Evolutionary conservation across 2,888 invertebrate genomes (phyloP).

Genomic region (Meloe dianella): DNA sequence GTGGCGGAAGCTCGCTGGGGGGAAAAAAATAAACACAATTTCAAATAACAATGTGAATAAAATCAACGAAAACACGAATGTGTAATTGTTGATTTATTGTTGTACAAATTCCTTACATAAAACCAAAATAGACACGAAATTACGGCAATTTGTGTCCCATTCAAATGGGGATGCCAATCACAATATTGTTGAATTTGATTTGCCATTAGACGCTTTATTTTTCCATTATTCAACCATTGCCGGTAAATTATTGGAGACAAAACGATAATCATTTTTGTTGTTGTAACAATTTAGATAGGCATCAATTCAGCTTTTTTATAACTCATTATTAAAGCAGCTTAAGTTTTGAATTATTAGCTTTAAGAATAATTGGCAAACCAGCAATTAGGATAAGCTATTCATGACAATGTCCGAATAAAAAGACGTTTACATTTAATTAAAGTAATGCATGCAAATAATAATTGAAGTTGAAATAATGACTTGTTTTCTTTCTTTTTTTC

Average conservation of each 20-base stretch:
- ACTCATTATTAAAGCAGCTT: too few relatives aligned
- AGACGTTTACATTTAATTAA: not conserved
- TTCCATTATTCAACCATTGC: too few relatives aligned
- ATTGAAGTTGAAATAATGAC: not conserved
- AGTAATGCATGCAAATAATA: conserved; percentile 4
- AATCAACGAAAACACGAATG: not conserved
- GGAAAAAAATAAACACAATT: not conserved
- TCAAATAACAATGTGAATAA: not conserved
- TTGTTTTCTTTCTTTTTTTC: too few relatives aligned
- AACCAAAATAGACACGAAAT: not conserved
- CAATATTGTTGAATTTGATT: conserved; percentile 4
- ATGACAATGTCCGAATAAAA: not conserved
- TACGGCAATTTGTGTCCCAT: not conserved
- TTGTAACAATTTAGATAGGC: too few relatives aligned
- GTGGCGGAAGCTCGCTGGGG: not conserved
- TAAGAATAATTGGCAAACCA: not conserved
- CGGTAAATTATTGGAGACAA: not conserved
- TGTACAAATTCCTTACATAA: not conserved
- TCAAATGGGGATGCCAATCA: conserved; percentile 4
- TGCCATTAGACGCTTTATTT: not conserved
- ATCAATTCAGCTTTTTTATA: not conserved
- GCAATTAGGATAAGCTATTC: not conserved
- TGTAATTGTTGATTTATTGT: not conserved
- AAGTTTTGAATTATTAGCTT: conserved; percentile 1
- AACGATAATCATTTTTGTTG: not conserved